Percentiles rank a stretch among this genome's conserved stretches.
Evolutionary conservation across 2,797 vertebrate genomes (phyloP).

Genomic region (Platyrinchus mystaceus): DNA sequence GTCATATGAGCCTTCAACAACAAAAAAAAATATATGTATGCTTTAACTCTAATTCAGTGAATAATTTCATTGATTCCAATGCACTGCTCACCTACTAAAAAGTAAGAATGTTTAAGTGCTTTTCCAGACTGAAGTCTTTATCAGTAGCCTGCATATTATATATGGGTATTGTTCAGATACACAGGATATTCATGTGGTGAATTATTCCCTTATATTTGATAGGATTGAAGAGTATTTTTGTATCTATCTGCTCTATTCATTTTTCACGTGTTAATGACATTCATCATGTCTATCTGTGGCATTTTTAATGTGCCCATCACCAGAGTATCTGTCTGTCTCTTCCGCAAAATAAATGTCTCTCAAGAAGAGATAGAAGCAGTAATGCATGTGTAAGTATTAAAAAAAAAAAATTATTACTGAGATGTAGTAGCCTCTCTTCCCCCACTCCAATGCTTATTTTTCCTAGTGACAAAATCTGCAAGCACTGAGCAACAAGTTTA

Average conservation of each 20-base stretch:
- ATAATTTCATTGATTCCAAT: not conserved
- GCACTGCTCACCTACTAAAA: not conserved
- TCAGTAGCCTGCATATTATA: not conserved
- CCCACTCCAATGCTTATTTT: constrained; percentile 61
- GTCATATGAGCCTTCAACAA: not conserved
- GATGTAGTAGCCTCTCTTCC: constrained; percentile 51
- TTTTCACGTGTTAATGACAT: constrained; percentile 56
- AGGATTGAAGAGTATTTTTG: constrained; percentile 46
- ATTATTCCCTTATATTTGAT: constrained; percentile 39
- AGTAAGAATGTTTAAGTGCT: not conserved
- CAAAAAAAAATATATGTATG: not conserved
- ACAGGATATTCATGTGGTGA: not conserved
- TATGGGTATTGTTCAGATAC: not conserved
- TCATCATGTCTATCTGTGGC: constrained; percentile 23
- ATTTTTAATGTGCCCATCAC: constrained; percentile 44
- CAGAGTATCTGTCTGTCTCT: constrained; percentile 22
- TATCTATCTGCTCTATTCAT: constrained; percentile 45
- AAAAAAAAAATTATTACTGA: constrained; percentile 39
- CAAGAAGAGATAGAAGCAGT: constrained; percentile 58
- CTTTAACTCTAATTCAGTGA: not conserved
- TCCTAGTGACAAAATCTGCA: constrained; percentile 70
- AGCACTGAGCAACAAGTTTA: constrained; percentile 83
- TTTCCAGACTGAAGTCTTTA: not conserved
- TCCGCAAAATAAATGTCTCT: constrained; percentile 70
- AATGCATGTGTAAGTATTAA: constrained; percentile 64